Percentiles rank a stretch among this genome's conserved stretches.
Evolutionary conservation across 2,113 vertebrate species (phyloP).

Genomic region (Alethe castanea): DNA sequence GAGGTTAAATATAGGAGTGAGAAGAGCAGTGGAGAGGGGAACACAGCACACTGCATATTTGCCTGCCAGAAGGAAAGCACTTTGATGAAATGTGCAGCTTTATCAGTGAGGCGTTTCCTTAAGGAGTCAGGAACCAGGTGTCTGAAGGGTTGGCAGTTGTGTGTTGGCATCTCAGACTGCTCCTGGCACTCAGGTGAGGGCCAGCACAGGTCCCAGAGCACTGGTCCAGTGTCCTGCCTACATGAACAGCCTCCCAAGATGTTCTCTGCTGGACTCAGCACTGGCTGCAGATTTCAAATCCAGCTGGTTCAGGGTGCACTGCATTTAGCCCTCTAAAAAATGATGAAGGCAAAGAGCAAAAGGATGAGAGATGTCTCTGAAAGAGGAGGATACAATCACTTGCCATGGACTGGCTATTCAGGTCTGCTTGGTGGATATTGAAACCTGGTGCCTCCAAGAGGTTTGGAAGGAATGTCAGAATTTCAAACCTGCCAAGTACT

Average conservation of each 20-base stretch:
- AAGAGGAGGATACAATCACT: not conserved
- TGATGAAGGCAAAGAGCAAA: not conserved
- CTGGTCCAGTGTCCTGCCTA: not conserved
- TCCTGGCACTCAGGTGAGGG: not conserved
- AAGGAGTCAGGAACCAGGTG: not conserved
- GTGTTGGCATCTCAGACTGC: not conserved
- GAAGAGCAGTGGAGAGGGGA: not conserved
- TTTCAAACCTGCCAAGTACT: not conserved
- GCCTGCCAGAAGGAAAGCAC: not conserved
- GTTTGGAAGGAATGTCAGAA: not conserved
- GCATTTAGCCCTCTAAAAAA: not conserved
- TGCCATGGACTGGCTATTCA: not conserved
- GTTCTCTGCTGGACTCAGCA: not conserved
- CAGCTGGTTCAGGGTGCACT: not conserved
- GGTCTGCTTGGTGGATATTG: not conserved
- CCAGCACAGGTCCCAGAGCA: not conserved
- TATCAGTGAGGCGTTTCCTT: not conserved
- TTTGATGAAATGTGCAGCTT: not conserved
- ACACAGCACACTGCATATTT: not conserved
- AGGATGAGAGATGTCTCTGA: not conserved
- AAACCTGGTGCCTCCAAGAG: not conserved
- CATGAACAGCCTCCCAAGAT: not conserved
- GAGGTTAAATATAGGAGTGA: not conserved
- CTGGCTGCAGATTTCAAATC: not conserved
- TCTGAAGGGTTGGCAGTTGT: not conserved